A percentile compares a stretch with the other conserved stretches of the same genome.
Conservation (phyloP, 2,113 vertebrate species). For the Tupaia tana region DNA sequence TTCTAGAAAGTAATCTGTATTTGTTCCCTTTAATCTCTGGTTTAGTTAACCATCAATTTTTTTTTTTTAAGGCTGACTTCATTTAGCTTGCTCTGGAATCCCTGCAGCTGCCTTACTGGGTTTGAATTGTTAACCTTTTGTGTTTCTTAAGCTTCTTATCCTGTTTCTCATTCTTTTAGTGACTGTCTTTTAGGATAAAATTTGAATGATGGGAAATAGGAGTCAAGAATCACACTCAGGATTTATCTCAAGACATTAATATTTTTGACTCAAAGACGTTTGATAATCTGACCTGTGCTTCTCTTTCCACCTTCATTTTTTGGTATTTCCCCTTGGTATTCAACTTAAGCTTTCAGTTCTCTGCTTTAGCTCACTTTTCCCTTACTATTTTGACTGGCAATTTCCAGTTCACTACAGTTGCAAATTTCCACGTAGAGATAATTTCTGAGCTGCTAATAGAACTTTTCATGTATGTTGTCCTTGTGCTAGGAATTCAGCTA, state of each 20-base stretch:
- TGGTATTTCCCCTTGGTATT: background rate
- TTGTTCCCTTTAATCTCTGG: background rate
- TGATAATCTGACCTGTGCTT: background rate
- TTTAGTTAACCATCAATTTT: background rate
- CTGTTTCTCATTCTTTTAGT: background rate
- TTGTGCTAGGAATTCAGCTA: background rate
- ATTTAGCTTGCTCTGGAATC: background rate
- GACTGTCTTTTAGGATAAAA: background rate
- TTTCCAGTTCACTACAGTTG: background rate
- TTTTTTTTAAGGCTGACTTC: background rate
- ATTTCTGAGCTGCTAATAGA: background rate
- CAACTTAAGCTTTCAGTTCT: background rate
- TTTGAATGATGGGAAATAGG: background rate
- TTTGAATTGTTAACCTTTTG: background rate
- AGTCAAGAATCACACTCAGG: background rate
- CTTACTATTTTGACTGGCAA: background rate
- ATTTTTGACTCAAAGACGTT: background rate
- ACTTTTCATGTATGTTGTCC: background rate
- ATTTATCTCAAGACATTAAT: background rate
- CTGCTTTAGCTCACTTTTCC: background rate
- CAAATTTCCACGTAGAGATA: background rate
- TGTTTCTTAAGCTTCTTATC: background rate
- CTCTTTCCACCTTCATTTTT: background rate
- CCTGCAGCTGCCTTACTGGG: background rate
- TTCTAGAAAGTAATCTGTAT: background rate